Base-by-base conservation (phyloP, 1,140 invertebrate species). In the Hylyphantes graminicola region DNA sequence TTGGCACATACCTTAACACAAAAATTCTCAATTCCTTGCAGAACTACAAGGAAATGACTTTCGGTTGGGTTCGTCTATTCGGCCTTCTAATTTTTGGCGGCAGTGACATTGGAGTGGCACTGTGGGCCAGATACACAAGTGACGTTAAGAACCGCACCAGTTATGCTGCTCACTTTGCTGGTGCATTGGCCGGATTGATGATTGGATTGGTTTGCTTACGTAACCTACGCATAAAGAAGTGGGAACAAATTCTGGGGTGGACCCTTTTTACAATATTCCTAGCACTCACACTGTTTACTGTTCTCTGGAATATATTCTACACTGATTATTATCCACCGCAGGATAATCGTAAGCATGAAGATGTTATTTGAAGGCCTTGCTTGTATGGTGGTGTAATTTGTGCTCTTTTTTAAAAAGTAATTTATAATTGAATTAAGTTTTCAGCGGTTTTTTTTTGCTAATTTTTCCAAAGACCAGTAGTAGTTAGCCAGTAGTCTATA, bases 11-110 rank as follows among this genome's bases (percentile, higher is more conserved):
- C n/a, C n/a, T n/a, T n/a, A n/a, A n/a, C n/a, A n/a, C n/a, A n/a
- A n/a, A n/a, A n/a, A n/a, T n/a, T n/a, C n/a, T n/a, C n/a, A n/a
- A n/a, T n/a, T n/a, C n/a, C n/a, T n/a, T n/a, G n/a, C n/a, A n/a
- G n/a, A n/a, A n/a, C n/a, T n/a, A n/a, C n/a, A 91, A 91, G 59
- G 95, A 98, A 90, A 98, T 98, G 96, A 94, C 96, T 87, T 96
- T 94, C 88, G 94, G 95, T 0, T 91, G 94, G 64, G 90, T 95
- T 0, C 94, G 97, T 86, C 89, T 97, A 10, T 87, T 95, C 21
- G 92, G 96, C 87, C 96, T 97, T 87, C 85, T 96, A 0, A 88
- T 95, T 0, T 91, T 94, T 88, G 94, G 95, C 0, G 91, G 89
- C 0, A 92, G 93, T 51, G 96, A 97, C 89, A 90, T 96, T 61